Conservation (phyloP, 2,797 vertebrate species). For the Octomys mimax region DNA sequence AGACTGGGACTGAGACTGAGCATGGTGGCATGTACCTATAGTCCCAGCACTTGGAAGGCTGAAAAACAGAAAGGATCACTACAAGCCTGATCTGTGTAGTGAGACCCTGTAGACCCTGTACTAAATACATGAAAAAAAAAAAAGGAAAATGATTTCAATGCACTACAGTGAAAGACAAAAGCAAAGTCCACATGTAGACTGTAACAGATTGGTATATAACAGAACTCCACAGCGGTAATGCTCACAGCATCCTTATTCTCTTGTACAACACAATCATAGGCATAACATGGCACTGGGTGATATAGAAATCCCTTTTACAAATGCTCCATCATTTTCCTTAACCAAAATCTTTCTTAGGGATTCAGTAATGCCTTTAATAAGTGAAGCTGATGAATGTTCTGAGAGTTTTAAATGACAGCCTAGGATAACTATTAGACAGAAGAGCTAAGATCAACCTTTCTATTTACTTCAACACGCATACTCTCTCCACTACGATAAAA, state of each 20-base stretch:
- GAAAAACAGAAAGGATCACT: no score
- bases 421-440: slow-evolving; percentile 53
- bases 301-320: slow-evolving; percentile 49
- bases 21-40: no score
- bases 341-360: slow-evolving; percentile 51
- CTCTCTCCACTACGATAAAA: slow-evolving; percentile 59
- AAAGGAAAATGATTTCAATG: background rate
- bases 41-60: no score
- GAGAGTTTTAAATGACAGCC: slow-evolving; percentile 42
- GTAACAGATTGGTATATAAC: background rate
- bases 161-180: background rate
- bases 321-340: slow-evolving; percentile 40
- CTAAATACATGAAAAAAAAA: no score
- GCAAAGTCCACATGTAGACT: background rate
- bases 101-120: no score
- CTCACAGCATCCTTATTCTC: background rate
- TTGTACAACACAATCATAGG: background rate
- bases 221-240: background rate
- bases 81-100: no score
- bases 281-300: rapidly evolving
- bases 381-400: slow-evolving; percentile 8
- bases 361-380: slow-evolving; percentile 38
- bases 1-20: no score
- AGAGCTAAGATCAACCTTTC: background rate
- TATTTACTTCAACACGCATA: slow-evolving; percentile 55